These are phyloP conservation scores for Hirudo medicinalis DNA, from an alignment of 1,140 invertebrate genomes.

Conservation along the genomic window DNA sequence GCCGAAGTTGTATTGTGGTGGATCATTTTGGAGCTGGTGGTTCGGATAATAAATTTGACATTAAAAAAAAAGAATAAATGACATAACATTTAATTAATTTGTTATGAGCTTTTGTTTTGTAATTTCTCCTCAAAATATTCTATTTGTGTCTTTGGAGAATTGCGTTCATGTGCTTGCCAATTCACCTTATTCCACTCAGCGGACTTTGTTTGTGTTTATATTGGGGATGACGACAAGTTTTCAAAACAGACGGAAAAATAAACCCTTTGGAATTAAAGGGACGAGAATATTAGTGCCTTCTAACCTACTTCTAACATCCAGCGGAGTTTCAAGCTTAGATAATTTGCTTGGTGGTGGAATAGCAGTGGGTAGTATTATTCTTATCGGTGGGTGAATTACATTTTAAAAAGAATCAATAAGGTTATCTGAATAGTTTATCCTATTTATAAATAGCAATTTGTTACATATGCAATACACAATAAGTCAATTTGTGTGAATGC, in stretches of 20 bases:
- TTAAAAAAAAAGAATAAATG: too few relatives aligned
- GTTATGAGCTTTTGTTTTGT: too few relatives aligned
- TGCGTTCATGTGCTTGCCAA: background rate
- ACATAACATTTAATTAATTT: too few relatives aligned
- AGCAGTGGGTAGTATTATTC: background rate
- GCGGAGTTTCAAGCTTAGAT: constrained; percentile 3
- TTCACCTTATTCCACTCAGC: background rate
- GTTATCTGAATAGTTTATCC: background rate
- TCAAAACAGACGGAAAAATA: background rate
- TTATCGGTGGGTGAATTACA: background rate
- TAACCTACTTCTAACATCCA: background rate
- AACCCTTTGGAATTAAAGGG: background rate
- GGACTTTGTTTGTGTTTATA: background rate
- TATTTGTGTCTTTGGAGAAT: background rate
- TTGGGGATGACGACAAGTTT: background rate
- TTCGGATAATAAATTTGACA: too few relatives aligned
- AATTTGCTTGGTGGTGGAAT: constrained; percentile 4
- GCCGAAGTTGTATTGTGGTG: too few relatives aligned
- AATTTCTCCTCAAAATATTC: background rate
- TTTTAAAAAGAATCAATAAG: background rate
- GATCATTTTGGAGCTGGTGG: too few relatives aligned
- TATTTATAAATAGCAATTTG: background rate
- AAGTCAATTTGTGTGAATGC: background rate
- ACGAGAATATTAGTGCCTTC: background rate
- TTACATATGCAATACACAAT: background rate